phyloP scores from a whole-genome alignment of 1,140 invertebrate genomes.

The Oppia nitens region DNA sequence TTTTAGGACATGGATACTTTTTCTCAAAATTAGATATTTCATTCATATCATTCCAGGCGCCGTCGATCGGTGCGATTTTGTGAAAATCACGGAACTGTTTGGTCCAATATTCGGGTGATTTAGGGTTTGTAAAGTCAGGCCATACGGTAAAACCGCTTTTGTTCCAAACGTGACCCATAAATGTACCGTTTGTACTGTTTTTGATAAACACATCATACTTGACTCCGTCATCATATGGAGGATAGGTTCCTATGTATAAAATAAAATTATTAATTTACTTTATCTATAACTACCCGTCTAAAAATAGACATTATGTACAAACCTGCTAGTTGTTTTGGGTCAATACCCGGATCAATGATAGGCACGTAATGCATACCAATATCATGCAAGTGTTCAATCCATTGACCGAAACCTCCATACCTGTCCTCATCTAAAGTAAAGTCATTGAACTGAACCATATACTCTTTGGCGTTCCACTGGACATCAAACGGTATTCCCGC shows the following conservation, averaged over 20 bases:
- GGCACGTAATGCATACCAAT: slow-evolving; percentile 28
- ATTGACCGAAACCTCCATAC: slow-evolving; percentile 28
- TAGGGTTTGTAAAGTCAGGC: slow-evolving; percentile 70
- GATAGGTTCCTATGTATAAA: slow-evolving; percentile 23
- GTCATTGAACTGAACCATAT: slow-evolving; percentile 27
- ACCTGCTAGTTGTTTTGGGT: slow-evolving; percentile 17
- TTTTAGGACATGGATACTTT: slow-evolving; percentile 32
- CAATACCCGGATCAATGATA: slow-evolving; percentile 26
- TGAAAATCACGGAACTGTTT: slow-evolving; percentile 49
- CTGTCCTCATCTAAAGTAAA: slow-evolving; percentile 30
- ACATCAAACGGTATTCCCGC: slow-evolving; percentile 31
- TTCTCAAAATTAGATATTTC: slow-evolving; percentile 23
- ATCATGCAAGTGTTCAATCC: slow-evolving; percentile 27
- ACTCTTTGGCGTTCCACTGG: slow-evolving; percentile 34
- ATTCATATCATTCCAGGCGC: slow-evolving; percentile 47
- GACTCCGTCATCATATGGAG: slow-evolving; percentile 25
- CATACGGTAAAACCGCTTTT: slow-evolving; percentile 34
- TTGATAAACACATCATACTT: slow-evolving; percentile 25
- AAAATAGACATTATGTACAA: too few relatives aligned
- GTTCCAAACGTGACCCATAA: slow-evolving; percentile 22
- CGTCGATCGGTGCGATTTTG: slow-evolving; percentile 47
- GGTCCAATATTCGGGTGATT: slow-evolving; percentile 51
- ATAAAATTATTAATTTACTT: too few relatives aligned
- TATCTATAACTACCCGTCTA: too few relatives aligned
- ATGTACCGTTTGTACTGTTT: slow-evolving; percentile 18